Evolutionary conservation across 2,113 vertebrate species (phyloP), one percentile per base, ranked within the genome.

Genomic region (Gavialis gangeticus): DNA sequence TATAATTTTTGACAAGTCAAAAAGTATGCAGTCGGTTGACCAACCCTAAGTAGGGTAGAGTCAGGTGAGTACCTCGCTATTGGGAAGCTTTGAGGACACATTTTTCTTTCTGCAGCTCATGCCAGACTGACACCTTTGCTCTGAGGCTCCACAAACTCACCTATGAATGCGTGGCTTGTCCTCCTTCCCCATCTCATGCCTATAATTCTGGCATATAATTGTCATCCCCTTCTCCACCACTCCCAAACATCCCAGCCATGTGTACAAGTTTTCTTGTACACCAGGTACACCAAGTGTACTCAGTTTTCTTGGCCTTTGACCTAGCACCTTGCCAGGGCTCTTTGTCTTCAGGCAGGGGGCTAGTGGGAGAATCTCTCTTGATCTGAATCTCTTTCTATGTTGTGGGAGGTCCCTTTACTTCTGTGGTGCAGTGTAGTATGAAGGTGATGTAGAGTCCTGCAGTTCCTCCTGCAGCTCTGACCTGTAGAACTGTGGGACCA

Each of bases 401-500:
- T 56, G 30, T 79, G 81, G n/a, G 71, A 0, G 13, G n/a, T 96
- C 82, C 55, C 30, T 97, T 97, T 94, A 83, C 91, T 95, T 94
- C 87, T 81, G 10, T 1, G 2, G 85, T 93, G 34, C 87, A 90
- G 67, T 46, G 82, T 86, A 94, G 91, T 93, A 82, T 96, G 88
- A 84, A 91, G 85, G 89, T 81, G 79, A 96, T 96, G 97, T 95
- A 96, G 97, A 75, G 18, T 94, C 90, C 96, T 1, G 0, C 64
- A 85, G 93, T 94, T 90, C 91, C 90, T 95, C 22, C 0, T 90
- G 92, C 94, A 97, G 98, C 97, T 97, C 97, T 98, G 98, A 98
- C 98, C 98, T 98, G 97, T 97, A 98, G 98, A 98, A 98, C 98
- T 99, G 91, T 99, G 98, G 98, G 98, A 95, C 96, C 91, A 56